phyloP scores from a whole-genome alignment of 2,113 vertebrate species.

The Sturnira hondurensis region DNA sequence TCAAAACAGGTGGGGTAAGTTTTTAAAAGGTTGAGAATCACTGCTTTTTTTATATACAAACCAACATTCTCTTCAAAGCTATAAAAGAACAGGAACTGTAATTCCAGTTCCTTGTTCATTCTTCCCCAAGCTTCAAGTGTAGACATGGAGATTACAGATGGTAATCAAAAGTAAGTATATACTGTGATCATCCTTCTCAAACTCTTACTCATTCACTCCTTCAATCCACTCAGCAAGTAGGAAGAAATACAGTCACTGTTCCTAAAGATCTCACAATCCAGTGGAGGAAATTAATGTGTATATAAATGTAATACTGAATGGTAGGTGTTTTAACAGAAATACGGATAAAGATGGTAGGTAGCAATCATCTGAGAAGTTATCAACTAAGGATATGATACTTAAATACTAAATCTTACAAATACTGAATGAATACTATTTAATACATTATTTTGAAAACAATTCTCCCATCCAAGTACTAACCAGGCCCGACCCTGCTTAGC shows the following conservation, averaged over 20 bases:
- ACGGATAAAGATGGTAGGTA: not conserved
- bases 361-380: not conserved
- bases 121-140: not conserved
- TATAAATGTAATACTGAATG: not conserved
- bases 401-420: not conserved
- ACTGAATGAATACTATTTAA: not conserved
- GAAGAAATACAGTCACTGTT: not conserved
- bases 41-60: not conserved
- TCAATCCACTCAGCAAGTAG: not conserved
- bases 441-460: not conserved
- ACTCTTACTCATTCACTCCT: not conserved
- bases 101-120: constrained; percentile 14
- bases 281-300: not conserved
- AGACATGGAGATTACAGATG: not conserved
- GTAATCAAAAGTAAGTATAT: not conserved
- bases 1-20: not conserved
- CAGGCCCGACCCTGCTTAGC: no score
- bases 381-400: not conserved
- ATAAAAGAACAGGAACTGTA: not conserved
- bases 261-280: not conserved
- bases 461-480: no score
- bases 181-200: not conserved
- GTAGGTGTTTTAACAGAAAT: not conserved
- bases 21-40: constrained; percentile 11
- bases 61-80: constrained; percentile 18